These are phyloP conservation scores for Polia nebulosa DNA, from an alignment of 2,888 invertebrate species.

Conservation along the genomic window DNA sequence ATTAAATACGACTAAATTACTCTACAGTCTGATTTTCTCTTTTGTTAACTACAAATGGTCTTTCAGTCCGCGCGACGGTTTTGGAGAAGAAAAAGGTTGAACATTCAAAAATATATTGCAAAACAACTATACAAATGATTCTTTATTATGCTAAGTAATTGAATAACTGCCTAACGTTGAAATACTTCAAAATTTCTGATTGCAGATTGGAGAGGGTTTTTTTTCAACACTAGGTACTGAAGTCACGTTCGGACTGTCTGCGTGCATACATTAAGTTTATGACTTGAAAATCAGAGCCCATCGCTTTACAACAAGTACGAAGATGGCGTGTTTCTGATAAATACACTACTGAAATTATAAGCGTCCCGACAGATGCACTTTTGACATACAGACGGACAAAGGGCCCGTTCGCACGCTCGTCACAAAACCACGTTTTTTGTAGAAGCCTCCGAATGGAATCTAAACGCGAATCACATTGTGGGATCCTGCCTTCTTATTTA, in stretches of 20 bases:
- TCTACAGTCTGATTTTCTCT: constrained; percentile 5
- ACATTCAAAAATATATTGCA: neutral
- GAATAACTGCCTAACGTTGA: neutral
- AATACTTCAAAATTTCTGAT: neutral
- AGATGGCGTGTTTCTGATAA: constrained; percentile 61
- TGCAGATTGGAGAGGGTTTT: constrained; percentile 15
- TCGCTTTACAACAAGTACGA: constrained; percentile 35
- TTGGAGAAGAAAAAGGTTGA: neutral
- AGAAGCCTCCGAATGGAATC: constrained; percentile 81
- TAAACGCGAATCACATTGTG: constrained; percentile 85
- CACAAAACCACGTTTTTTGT: constrained; percentile 84
- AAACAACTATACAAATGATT: neutral
- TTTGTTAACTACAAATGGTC: constrained; percentile 8
- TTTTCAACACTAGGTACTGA: constrained; percentile 9
- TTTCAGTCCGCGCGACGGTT: neutral
- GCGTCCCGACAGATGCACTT: constrained; percentile 84
- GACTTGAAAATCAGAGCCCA: constrained; percentile 37
- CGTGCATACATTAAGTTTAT: constrained; percentile 39
- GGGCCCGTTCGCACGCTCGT: constrained; percentile 85
- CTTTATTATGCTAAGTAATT: neutral
- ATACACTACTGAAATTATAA: constrained; percentile 79
- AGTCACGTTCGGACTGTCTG: constrained; percentile 30
- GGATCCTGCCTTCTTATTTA: constrained; percentile 75
- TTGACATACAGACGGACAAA: constrained; percentile 82
- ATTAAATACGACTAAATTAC: constrained; percentile 37